phyloP scores from a whole-genome alignment of 2,113 vertebrate genomes.

The Lepidothrix coronata region DNA sequence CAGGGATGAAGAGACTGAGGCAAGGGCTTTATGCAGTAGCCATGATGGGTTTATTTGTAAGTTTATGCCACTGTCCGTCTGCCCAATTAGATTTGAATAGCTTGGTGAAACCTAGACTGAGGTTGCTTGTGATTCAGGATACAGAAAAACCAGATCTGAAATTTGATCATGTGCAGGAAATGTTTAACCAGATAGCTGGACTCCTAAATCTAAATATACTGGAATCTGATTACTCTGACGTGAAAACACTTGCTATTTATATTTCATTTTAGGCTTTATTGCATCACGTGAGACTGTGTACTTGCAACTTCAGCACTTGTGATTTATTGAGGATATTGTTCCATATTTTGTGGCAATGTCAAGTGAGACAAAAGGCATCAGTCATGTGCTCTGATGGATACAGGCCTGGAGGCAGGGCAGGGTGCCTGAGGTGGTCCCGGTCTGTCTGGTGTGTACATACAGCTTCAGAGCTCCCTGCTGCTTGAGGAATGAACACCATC shows the following conservation, averaged over 20 bases:
- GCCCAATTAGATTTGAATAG: not conserved
- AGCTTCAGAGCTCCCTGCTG: not conserved
- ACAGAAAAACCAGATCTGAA: not conserved
- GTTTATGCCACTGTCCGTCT: not conserved
- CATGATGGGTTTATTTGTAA: not conserved
- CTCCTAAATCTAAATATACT: not conserved
- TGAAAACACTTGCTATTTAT: not conserved
- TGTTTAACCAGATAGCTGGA: not conserved
- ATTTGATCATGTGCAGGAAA: not conserved
- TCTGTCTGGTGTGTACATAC: rapidly evolving
- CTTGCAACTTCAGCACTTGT: not conserved
- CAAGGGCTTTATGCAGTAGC: not conserved
- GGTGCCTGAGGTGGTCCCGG: not conserved
- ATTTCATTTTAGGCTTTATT: not conserved
- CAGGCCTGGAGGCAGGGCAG: not conserved
- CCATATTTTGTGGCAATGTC: not conserved
- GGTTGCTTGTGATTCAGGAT: not conserved
- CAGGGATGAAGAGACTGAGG: not conserved
- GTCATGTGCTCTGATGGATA: rapidly evolving
- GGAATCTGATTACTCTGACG: not conserved
- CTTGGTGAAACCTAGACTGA: not conserved
- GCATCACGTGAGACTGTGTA: not conserved
- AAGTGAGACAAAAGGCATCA: not conserved
- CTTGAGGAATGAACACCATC: not conserved
- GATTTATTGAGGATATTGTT: not conserved